Evolutionary conservation across 2,888 invertebrate genomes (phyloP).

Genomic region (Pollenia griseotomentosa): DNA sequence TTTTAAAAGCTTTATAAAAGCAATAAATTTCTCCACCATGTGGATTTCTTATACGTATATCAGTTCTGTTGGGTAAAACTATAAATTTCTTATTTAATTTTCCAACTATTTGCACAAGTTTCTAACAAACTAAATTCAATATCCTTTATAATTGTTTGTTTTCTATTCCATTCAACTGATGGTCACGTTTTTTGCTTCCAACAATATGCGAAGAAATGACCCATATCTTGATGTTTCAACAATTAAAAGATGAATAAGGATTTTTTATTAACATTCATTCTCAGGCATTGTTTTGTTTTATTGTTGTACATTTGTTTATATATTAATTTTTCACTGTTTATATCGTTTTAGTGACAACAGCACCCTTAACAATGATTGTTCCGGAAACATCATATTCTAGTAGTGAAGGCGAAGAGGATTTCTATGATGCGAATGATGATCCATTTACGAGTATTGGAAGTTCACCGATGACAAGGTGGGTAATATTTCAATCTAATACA

Average conservation of each 20-base stretch:
- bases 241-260: not conserved
- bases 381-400: conserved; percentile 99
- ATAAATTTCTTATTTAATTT: not conserved
- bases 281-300: not conserved
- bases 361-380: conserved; percentile 84
- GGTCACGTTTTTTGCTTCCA: not conserved
- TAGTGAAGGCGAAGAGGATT: conserved; percentile 97
- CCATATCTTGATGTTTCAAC: not conserved
- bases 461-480: conserved; percentile 84
- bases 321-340: not conserved
- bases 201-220: not conserved
- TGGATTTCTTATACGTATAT: too few species aligned
- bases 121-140: not conserved
- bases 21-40: not conserved
- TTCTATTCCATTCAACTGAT: not conserved
- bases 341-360: conserved; percentile 78
- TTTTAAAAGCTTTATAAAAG: not conserved
- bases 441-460: conserved; percentile 85
- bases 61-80: too few species aligned
- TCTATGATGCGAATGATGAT: conserved; percentile 95
- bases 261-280: not conserved
- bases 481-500: conserved; percentile 63
- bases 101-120: not conserved
- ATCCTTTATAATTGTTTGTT: not conserved
- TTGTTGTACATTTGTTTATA: not conserved